These are phyloP conservation scores for Capromys pilorides DNA, from an alignment of 2,797 vertebrate genomes.

Conservation along the genomic window DNA sequence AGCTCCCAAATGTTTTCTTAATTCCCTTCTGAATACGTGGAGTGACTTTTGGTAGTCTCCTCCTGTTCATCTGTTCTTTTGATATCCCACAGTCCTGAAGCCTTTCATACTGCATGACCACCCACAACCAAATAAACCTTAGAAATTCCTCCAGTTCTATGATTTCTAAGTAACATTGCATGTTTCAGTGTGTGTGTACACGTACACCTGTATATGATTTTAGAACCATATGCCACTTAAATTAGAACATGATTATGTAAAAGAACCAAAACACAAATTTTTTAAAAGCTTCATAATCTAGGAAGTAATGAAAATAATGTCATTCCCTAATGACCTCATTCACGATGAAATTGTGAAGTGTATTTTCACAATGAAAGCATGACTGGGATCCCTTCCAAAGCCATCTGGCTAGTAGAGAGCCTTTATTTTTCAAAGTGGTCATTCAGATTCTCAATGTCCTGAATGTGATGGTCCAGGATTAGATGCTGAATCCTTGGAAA, in stretches of 20 bases:
- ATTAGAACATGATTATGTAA: slow-evolving; percentile 34
- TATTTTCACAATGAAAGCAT: slow-evolving; percentile 59
- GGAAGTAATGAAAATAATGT: slow-evolving; percentile 62
- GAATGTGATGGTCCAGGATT: background rate
- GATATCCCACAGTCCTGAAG: background rate
- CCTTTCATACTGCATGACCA: background rate
- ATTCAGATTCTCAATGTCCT: background rate
- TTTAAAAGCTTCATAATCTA: background rate
- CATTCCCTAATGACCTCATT: slow-evolving; percentile 61
- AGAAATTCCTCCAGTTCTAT: background rate
- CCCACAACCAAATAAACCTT: background rate
- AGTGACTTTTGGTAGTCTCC: background rate
- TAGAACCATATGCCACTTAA: background rate
- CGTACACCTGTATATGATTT: background rate
- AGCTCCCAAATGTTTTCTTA: background rate
- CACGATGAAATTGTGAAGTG: slow-evolving; percentile 35
- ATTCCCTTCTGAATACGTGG: background rate
- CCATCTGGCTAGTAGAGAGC: slow-evolving; percentile 50
- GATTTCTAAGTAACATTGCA: background rate
- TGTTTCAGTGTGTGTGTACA: background rate
- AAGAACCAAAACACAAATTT: slow-evolving; percentile 1
- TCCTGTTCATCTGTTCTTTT: background rate
- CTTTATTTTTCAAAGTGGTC: slow-evolving; percentile 7
- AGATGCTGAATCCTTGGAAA: slow-evolving; percentile 1
- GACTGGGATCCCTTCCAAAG: slow-evolving; percentile 64